Base-by-base conservation (phyloP, 2,888 invertebrate species). In the Leptura quadrifasciata region DNA sequence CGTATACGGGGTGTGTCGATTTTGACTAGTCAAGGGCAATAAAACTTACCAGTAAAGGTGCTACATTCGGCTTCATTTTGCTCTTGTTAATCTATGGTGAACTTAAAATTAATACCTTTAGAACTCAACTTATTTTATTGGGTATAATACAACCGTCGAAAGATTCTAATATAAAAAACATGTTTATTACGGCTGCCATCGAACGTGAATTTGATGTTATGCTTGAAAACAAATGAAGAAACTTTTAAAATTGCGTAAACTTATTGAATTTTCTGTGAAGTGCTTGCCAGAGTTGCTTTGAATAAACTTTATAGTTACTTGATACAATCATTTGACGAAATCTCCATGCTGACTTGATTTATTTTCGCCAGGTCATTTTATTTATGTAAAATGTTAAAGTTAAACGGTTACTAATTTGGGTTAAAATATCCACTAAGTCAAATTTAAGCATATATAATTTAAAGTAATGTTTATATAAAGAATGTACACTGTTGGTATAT, bases 1-100 rank as follows among this genome's bases (percentile, higher is more conserved):
- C 85, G 84, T 84, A 83, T 80, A 81, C 78, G 79, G 83, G 84
- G 84, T 85, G 85, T 84, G 84, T 84, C 83, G 80, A 81, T 84
- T 85, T 85, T 79, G 80, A 83, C 82, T 84, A 82, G 81, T 79
- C 81, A 80, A 82, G 80, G 81, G 77, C 82, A 78, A 76, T 73
- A 75, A 78, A 76, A 79, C 69, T 76, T 73, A 76, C 71, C 77
- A 74, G 73, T 78, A 79, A 61, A 76, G 76, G 72, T 76, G 77
- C 75, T 79, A 74, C 75, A 74, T 71, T 76, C 69, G 75, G 58
- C 61, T 76, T 76, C 65, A 76, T 55, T 31, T 68, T 63, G 63
- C 55, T 68, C 54, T 68, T 31, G 17, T 64, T 64, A 47, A 47
- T 47, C 64, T 20, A 21, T 18, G 15, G 21, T 58, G 1, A 58